phyloP scores from a whole-genome alignment of 2,797 vertebrate genomes.

The Petrocephalus sullivani region DNA sequence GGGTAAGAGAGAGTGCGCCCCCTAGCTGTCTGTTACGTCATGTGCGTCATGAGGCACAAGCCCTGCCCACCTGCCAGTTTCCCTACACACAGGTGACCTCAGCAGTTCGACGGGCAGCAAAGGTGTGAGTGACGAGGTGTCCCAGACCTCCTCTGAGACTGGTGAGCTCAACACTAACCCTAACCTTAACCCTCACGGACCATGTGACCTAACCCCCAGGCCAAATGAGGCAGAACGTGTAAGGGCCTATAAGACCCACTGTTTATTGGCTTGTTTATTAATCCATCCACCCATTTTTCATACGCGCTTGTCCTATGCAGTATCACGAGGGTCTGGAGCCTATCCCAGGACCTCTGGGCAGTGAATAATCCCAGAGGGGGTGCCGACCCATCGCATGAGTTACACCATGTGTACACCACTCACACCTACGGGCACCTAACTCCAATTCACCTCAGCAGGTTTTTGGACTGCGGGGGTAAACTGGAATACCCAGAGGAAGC shows the following conservation, averaged over 20 bases:
- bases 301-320: background rate
- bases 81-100: constrained; percentile 54
- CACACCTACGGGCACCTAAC: background rate
- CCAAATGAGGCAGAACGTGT: background rate
- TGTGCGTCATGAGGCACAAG: background rate
- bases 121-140: constrained; percentile 44
- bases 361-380: background rate
- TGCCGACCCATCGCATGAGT: background rate
- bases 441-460: background rate
- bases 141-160: constrained; percentile 57
- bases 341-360: background rate
- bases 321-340: background rate
- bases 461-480: background rate
- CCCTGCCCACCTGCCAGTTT: constrained; percentile 12
- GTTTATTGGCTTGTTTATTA: background rate
- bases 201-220: background rate
- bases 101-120: constrained; percentile 56
- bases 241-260: background rate
- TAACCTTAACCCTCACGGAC: background rate
- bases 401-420: background rate
- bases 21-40: background rate
- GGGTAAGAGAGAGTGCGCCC: constrained; percentile 47
- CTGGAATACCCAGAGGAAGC: background rate
- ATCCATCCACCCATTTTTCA: background rate
- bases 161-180: constrained; percentile 44